These are phyloP conservation scores for Chrysolina oricalcia DNA, from an alignment of 2,888 invertebrate genomes.

Conservation along the genomic window DNA sequence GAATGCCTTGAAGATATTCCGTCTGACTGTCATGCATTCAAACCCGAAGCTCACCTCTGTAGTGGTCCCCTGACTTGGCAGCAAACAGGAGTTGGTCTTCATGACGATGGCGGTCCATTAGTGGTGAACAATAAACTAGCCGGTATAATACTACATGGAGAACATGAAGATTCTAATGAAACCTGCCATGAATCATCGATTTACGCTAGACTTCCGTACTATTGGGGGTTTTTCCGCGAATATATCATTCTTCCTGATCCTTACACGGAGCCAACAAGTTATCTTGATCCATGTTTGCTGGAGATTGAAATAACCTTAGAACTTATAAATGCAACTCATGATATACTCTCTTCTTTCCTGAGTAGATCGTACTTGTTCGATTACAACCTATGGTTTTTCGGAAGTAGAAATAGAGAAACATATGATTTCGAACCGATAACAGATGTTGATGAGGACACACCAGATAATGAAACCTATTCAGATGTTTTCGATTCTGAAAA, in stretches of 20 bases:
- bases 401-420: not conserved
- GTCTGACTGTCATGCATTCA: not conserved
- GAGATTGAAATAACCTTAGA: not conserved
- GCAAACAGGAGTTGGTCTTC: not conserved
- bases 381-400: not conserved
- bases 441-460: too few relatives aligned
- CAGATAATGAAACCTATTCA: too few relatives aligned
- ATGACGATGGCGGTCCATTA: conserved; percentile 17
- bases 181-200: not conserved
- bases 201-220: not conserved
- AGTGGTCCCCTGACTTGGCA: not conserved
- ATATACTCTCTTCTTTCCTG: not conserved
- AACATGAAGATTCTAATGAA: not conserved
- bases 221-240: not conserved
- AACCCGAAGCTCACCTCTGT: conserved; percentile 1
- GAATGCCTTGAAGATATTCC: not conserved
- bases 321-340: not conserved
- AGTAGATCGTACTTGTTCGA: not conserved
- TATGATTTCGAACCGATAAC: too few relatives aligned
- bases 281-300: not conserved
- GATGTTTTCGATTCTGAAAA: too few relatives aligned
- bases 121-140: conserved; percentile 26
- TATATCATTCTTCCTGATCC: not conserved
- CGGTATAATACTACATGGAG: conserved; percentile 21
- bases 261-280: not conserved